Conservation (phyloP, 2,797 vertebrate genomes). For the Acanthis flammea region DNA sequence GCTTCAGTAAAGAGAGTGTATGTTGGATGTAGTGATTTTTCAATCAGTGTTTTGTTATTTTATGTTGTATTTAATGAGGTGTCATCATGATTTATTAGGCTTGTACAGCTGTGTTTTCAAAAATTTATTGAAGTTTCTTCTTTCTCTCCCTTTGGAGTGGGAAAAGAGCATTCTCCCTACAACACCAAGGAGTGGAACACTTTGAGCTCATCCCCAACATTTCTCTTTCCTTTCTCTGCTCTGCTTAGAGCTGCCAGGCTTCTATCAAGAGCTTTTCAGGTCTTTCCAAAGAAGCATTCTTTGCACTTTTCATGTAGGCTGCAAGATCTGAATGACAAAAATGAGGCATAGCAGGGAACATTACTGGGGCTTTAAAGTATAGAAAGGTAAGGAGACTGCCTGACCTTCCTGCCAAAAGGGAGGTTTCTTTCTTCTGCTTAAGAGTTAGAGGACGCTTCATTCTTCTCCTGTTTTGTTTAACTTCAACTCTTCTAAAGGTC, state of each 20-base stretch:
- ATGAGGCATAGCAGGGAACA: background rate
- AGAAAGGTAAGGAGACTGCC: background rate
- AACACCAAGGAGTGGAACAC: background rate
- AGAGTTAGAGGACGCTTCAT: background rate
- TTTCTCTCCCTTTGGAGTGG: background rate
- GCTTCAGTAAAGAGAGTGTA: background rate
- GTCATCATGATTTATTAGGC: constrained; percentile 38
- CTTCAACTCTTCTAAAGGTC: background rate
- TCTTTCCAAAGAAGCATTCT: background rate
- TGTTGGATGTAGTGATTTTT: constrained; percentile 21
- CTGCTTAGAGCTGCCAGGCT: background rate
- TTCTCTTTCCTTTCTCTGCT: background rate
- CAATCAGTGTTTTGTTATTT: background rate
- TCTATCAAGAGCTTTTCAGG: background rate
- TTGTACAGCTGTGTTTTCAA: constrained; percentile 36
- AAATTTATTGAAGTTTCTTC: background rate
- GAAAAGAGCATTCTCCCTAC: background rate
- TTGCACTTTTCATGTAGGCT: background rate
- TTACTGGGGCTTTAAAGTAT: background rate
- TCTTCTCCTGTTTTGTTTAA: background rate
- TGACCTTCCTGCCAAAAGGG: background rate
- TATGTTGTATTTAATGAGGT: constrained; percentile 40
- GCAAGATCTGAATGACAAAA: background rate
- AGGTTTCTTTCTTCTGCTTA: background rate
- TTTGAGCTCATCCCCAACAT: background rate